Base-by-base conservation (phyloP, 2,797 vertebrate genomes). In the Apodemus agrarius region DNA sequence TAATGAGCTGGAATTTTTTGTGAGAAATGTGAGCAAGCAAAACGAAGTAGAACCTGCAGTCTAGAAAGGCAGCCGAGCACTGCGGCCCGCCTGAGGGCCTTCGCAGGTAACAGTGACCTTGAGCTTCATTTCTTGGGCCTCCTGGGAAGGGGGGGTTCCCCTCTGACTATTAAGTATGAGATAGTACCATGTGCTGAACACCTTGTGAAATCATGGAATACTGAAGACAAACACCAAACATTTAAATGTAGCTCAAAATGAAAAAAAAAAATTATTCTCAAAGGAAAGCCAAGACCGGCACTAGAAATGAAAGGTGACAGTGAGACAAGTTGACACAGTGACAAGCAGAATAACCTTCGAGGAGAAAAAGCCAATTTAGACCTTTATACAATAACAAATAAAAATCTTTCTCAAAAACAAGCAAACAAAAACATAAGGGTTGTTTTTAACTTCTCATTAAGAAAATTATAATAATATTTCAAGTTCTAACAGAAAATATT, bases 141-240 rank as follows among this genome's bases (percentile, higher is more conserved):
- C 86, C 49, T 4, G 24, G 76, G 54, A 90, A 67, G 11, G 93
- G 37, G 16, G 19, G 37, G 69, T 40, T 93, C 74, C 34, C 72
- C 88, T 26, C 19, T 40, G 11, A 74, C 89, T 10, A 65, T 17
- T 37, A 86, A 57, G 14, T 29, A 82, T 21, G n/a, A 84, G 43
- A 92, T 89, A 94, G 74, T 84, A 69, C 61, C 34, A 82, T 13
- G 76, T 3, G 43, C 9, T 24, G 29, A 24, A 46, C 14, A 43
- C 14, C 86, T 87, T 89, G 52, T 43, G 46, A 93, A 86, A 40
- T 12, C 40, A 16, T 1, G 26, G 11, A 95, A 84, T 46, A 75
- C 40, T 16, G 74, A 91, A 94, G 63, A 83, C 75, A 85, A 94
- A 81, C 26, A 59, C 46, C 17, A 90, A 88, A 91, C 19, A 85